Base-by-base conservation (phyloP, 2,888 invertebrate species). In the Aleiodes testaceus region DNA sequence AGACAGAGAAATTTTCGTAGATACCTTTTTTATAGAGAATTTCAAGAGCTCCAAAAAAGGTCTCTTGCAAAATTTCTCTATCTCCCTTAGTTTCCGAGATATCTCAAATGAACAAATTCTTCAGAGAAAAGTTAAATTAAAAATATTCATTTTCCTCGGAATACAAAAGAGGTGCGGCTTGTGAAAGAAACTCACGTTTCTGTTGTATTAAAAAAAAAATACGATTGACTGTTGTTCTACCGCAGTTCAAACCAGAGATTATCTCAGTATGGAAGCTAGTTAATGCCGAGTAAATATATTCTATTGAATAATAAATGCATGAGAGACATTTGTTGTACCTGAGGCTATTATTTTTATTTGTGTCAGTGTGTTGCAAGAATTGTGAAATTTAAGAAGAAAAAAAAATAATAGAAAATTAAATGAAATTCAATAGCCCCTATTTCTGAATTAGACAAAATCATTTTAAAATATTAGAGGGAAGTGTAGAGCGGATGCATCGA, bases 401-500 rank as follows among this genome's bases (percentile, higher is more conserved):
- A 22, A 22, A 22, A 22, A 22, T 4, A 22, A 22, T 22, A 36
- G 6, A 36, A 36, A 36, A 36, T 36, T 36, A 20, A 66, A 70
- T 47, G 44, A 66, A 42, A 66, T 59, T 66, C 59, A 68, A 61
- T 22, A 72, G 72, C 64, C 53, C 67, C 55, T 36, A 2, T 36
- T 36, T 36, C 36, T 36, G 30, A 14, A 30, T 59, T 59, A 59
- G 42, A 18, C 59, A 59, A 64, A 59, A 55, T 65, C 47, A 20
- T 64, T 26, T 61, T 72, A 71, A 72, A 66, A 16, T 66, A 50
- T 71, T 69, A 64, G 72, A 61, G 73, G 49, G 70, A 26, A 73
- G 78, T 78, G 78, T 83, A 81, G 85, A 81, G 80, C 86, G 86
- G 86, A 86, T 86, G 86, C 82, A 85, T 80, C 83, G 83, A 85